phyloP scores from a whole-genome alignment of 1,140 invertebrate species.

The Papilio machaon region DNA sequence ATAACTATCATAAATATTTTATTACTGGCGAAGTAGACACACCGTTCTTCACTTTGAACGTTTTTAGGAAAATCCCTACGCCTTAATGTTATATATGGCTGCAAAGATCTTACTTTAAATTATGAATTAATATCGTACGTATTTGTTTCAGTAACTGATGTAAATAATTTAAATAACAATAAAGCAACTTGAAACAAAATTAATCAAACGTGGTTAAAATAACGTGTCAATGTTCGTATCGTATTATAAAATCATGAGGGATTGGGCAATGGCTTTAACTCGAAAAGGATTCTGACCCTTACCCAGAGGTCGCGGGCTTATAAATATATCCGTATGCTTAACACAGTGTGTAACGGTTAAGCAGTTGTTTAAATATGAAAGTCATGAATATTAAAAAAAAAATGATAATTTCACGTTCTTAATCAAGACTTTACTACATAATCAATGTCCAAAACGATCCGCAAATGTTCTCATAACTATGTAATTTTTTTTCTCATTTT shows the following conservation, averaged over 20 bases:
- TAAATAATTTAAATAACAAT: not conserved
- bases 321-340: slow-evolving; percentile 10
- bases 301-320: not conserved
- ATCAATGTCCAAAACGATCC: no score
- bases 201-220: not conserved
- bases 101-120: no score
- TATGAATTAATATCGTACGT: no score
- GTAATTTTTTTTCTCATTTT: not conserved
- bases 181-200: not conserved
- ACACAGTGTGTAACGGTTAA: not conserved
- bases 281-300: slow-evolving; percentile 14
- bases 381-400: not conserved
- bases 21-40: no score
- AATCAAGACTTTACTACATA: no score
- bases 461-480: not conserved
- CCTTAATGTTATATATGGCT: no score
- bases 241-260: slow-evolving; percentile 20
- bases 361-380: not conserved
- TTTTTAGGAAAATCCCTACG: no score
- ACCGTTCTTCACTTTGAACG: no score
- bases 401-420: not conserved
- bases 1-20: no score
- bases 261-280: slow-evolving; percentile 6
- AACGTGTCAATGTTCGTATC: slow-evolving; percentile 6
- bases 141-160: no score